Evolutionary conservation across 2,888 invertebrate species (phyloP), one percentile per base, ranked within the genome.

Genomic region (Pinctada fucata): DNA sequence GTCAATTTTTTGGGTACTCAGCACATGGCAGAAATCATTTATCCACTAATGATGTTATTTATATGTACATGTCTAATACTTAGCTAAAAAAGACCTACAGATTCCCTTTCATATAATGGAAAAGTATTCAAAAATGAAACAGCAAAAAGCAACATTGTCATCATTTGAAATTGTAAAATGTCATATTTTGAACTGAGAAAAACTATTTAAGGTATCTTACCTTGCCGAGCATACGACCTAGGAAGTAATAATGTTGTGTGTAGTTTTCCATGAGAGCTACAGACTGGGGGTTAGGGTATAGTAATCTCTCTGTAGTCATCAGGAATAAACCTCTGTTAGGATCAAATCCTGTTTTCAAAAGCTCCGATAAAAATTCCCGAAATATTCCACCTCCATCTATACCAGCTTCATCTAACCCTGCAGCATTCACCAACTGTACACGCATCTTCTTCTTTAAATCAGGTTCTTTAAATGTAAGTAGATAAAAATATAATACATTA

Each of bases 321-420:
- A 94, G 94, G 91, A 98, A 98, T 91, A 99, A 96, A 0, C 99
- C 99, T 76, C 99, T 94, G 92, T 98, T 98, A 0, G 99, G 98
- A 93, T 99, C 98, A 91, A 99, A 99, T 0, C 90, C 97, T 0
- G 98, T 97, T 94, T 97, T 97, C 50, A 99, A 94, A 8, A 99
- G 94, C 92, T 99, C 98, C 1, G 96, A 96, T 2, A 99, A 94
- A 92, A 99, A 99, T 92, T 99, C 99, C 70, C 99, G 94, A 91
- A 98, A 98, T 13, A 99, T 95, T 0, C 99, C 99, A 2, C 99
- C 99, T 2, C 99, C 99, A 92, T 99, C 99, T 2, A 99, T 97
- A 0, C 99, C 99, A 0, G 97, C 97, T 92, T 99, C 99, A 87
- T 97, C 97, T 13, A 97, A 94, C 0, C 99, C 99, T 1, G 96